Conservation (phyloP, 2,888 invertebrate genomes). For the Lasius fuliginosus region DNA sequence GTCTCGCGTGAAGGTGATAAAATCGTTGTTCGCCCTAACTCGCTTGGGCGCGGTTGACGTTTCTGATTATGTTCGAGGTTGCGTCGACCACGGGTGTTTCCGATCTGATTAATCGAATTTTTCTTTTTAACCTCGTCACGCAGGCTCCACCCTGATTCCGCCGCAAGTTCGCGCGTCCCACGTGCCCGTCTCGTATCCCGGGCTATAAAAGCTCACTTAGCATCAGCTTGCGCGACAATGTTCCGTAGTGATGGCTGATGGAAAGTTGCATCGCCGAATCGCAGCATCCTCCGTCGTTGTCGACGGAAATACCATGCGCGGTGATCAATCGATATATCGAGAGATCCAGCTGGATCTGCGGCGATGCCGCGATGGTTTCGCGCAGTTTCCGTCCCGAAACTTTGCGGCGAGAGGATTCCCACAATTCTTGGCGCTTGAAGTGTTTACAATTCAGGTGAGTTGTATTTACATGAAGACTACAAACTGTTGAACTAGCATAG, state of each 20-base stretch:
- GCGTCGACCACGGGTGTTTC: slow-evolving; percentile 53
- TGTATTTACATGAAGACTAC: slow-evolving; percentile 10
- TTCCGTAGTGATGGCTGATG: slow-evolving; percentile 78
- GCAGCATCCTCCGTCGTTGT: slow-evolving; percentile 18
- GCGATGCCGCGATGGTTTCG: neutral
- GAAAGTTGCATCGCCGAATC: slow-evolving; percentile 69
- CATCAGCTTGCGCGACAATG: slow-evolving; percentile 80
- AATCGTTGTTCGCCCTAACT: slow-evolving; percentile 37
- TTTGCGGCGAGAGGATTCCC: slow-evolving; percentile 5
- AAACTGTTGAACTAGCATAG: neutral
- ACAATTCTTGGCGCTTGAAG: neutral
- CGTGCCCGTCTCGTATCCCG: slow-evolving; percentile 68
- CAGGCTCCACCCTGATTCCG: slow-evolving; percentile 76
- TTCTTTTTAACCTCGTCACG: slow-evolving; percentile 60
- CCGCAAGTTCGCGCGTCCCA: slow-evolving; percentile 80
- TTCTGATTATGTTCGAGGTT: slow-evolving; percentile 53
- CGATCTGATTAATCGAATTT: slow-evolving; percentile 40
- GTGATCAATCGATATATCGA: slow-evolving; percentile 7
- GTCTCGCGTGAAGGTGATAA: slow-evolving; percentile 32
- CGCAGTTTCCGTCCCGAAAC: neutral
- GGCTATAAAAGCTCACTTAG: slow-evolving; percentile 82
- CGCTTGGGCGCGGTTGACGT: slow-evolving; percentile 62
- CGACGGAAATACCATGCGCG: slow-evolving; percentile 10
- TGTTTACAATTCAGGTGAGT: slow-evolving; percentile 32
- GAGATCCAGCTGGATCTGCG: neutral